A percentile compares a stretch with the other conserved stretches of the same genome.
Evolutionary conservation across 2,888 invertebrate genomes (phyloP).

Genomic region (Homarus gammarus): DNA sequence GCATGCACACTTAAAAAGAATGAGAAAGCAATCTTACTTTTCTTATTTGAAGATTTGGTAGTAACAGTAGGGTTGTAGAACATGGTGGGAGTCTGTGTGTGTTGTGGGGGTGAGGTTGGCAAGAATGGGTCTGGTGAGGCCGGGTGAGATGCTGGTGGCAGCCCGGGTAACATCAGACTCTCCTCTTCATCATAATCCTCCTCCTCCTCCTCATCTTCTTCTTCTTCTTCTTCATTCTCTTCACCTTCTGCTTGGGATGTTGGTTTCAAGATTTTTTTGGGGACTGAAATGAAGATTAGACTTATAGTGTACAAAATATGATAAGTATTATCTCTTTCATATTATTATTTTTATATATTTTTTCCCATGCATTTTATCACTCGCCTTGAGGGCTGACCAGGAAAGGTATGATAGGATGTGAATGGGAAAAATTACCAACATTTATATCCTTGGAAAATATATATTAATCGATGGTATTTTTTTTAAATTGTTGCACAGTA

Average conservation of each 20-base stretch:
- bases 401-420: too few species aligned
- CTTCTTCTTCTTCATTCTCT: conserved; percentile 88
- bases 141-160: conserved; percentile 15
- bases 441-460: too few species aligned
- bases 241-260: conserved; percentile 89
- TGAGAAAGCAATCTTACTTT: not conserved
- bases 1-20: too few species aligned
- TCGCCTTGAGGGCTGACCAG: too few species aligned
- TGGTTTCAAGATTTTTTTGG: conserved; percentile 89
- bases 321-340: too few species aligned
- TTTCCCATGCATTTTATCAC: too few species aligned
- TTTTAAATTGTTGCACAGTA: too few species aligned
- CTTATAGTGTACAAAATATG: too few species aligned
- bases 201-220: conserved; percentile 84
- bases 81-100: conserved; percentile 18
- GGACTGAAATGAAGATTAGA: conserved; percentile 83
- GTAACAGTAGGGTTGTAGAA: conserved; percentile 59
- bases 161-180: conserved; percentile 13
- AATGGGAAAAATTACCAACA: too few species aligned
- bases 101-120: conserved; percentile 22
- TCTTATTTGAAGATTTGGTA: conserved; percentile 22
- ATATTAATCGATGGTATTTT: too few species aligned
- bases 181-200: conserved; percentile 80
- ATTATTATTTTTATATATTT: too few species aligned
- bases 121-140: conserved; percentile 1